These are phyloP conservation scores for Lithophane leautieri DNA, from an alignment of 2,888 invertebrate species.

Conservation along the genomic window DNA sequence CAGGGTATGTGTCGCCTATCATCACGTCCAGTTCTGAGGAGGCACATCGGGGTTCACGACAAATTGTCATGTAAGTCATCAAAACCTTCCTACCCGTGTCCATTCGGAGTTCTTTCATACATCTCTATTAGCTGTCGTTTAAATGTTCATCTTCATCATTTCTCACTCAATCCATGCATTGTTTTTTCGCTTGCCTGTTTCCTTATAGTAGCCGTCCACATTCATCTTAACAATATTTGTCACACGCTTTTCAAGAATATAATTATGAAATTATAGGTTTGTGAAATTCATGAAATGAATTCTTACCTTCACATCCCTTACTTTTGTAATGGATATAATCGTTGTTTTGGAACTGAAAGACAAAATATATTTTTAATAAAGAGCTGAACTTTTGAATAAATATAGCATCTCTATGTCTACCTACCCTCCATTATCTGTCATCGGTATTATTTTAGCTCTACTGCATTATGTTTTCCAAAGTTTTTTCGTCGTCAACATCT, in stretches of 20 bases:
- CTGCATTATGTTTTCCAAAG: no score
- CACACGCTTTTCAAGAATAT: not conserved
- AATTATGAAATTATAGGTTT: not conserved
- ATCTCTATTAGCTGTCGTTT: not conserved
- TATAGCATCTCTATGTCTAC: not conserved
- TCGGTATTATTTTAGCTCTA: not conserved
- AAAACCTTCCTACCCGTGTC: not conserved
- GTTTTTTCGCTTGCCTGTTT: not conserved
- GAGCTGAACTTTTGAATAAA: not conserved
- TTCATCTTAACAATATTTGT: not conserved
- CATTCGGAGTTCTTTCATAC: not conserved
- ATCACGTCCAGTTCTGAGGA: slow-evolving; percentile 93
- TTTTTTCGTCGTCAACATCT: slow-evolving; percentile 30
- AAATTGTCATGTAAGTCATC: not conserved
- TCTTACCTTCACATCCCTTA: slow-evolving; percentile 91
- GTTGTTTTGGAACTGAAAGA: slow-evolving; percentile 91
- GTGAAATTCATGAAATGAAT: not conserved
- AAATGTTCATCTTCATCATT: not conserved
- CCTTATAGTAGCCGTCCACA: not conserved
- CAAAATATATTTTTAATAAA: not conserved
- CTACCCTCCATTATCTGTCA: not conserved
- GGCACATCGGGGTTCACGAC: not conserved
- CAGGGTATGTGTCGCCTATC: slow-evolving; percentile 94
- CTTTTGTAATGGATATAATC: slow-evolving; percentile 93
- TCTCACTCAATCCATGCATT: not conserved